Evolutionary conservation across 2,113 vertebrate species (phyloP).

Genomic region (Tragelaphus imberbis): DNA sequence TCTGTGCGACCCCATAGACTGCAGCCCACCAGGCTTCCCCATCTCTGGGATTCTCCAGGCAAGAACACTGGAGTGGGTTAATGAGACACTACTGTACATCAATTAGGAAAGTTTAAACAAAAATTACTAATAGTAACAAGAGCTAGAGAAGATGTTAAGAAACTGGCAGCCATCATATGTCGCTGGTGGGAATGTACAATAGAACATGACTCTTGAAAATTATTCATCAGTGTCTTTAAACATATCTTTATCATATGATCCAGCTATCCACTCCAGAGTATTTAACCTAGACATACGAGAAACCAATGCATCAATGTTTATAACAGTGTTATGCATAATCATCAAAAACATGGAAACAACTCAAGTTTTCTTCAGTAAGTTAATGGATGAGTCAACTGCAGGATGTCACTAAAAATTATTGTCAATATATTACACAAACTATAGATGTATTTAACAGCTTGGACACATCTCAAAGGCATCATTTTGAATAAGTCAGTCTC

Average conservation of each 20-base stretch:
- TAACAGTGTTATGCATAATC: neutral
- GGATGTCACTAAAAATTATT: neutral
- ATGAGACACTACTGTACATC: no score
- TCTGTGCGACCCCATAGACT: no score
- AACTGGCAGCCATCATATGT: neutral
- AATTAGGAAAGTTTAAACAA: neutral
- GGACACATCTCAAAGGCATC: neutral
- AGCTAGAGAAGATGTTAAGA: neutral
- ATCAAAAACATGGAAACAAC: neutral
- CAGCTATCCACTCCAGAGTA: neutral
- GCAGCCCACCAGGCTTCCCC: no score
- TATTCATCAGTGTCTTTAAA: neutral
- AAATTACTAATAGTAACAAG: neutral
- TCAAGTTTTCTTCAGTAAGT: neutral
- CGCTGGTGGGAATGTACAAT: neutral
- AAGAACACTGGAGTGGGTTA: no score
- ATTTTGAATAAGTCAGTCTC: neutral
- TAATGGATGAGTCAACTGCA: neutral
- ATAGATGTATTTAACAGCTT: neutral
- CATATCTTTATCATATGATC: neutral
- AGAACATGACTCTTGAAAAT: neutral
- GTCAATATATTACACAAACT: neutral
- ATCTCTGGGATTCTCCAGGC: no score
- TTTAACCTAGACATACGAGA: neutral
- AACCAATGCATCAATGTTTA: neutral